A percentile compares a stretch with the other conserved stretches of the same genome.
phyloP scores from a whole-genome alignment of 1,140 invertebrate genomes.

The Drosophila nannoptera region DNA sequence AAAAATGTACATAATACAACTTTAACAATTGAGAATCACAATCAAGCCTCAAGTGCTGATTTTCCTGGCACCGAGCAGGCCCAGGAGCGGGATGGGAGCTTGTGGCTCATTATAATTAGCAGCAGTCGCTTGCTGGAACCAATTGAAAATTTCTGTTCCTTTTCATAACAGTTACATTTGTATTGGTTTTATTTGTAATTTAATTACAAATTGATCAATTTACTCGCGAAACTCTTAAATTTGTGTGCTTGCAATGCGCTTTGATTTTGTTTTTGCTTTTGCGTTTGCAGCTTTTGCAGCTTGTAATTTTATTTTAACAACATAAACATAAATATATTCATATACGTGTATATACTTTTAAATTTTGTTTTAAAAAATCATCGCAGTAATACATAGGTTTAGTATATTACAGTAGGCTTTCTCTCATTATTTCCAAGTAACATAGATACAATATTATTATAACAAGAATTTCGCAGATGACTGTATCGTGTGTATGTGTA shows the following conservation, averaged over 20 bases:
- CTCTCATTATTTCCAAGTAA: constrained; percentile 57
- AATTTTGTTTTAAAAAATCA: constrained; percentile 63
- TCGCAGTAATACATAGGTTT: constrained; percentile 63
- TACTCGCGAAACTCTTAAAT: constrained; percentile 30
- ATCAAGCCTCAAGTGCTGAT: constrained; percentile 7
- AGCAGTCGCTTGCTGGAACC: constrained; percentile 8
- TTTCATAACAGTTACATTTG: constrained; percentile 48
- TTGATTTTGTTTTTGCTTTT: constrained; percentile 28
- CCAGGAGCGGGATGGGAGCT: too few relatives aligned
- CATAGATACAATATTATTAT: constrained; percentile 68
- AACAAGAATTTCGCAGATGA: constrained; percentile 68
- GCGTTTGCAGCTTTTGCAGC: not conserved
- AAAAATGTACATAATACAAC: constrained; percentile 5
- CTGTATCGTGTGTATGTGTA: constrained; percentile 26
- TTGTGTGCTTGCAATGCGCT: constrained; percentile 35
- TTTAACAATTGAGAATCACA: constrained; percentile 31
- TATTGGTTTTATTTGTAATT: constrained; percentile 66
- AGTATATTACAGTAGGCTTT: constrained; percentile 65
- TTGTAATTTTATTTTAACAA: constrained; percentile 60
- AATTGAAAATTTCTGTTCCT: constrained; percentile 37
- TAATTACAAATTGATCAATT: constrained; percentile 66
- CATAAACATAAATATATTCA: constrained; percentile 71
- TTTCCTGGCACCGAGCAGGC: too few relatives aligned
- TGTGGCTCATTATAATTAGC: constrained; percentile 8
- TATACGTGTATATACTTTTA: constrained; percentile 51